Evolutionary conservation across 2,797 vertebrate species (phyloP).

Genomic region (Spinus olivaceus): DNA sequence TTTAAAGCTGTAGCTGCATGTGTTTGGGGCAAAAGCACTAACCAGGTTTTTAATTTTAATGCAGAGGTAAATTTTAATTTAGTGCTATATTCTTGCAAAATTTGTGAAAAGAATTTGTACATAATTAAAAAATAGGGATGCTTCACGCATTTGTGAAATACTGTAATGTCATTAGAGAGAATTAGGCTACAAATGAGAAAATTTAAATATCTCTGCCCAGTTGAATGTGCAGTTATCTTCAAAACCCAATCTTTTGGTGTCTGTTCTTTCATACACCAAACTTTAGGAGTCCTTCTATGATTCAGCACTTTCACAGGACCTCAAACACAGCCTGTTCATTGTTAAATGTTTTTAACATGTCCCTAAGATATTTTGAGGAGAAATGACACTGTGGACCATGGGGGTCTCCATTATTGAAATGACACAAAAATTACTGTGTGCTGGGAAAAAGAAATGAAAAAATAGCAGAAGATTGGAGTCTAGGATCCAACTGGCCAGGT

Average conservation of each 20-base stretch:
- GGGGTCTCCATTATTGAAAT: not conserved
- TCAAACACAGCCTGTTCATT: not conserved
- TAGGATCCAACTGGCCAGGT: not conserved
- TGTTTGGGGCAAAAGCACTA: not conserved
- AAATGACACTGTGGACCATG: not conserved
- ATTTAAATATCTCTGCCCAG: not conserved
- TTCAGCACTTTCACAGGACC: not conserved
- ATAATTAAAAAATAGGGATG: not conserved
- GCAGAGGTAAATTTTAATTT: not conserved
- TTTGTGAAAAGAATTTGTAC: not conserved
- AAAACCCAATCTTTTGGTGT: not conserved
- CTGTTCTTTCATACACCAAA: accelerated
- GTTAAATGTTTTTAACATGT: not conserved
- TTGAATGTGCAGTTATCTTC: not conserved
- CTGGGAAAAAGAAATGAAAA: not conserved
- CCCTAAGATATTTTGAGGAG: not conserved
- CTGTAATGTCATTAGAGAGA: not conserved
- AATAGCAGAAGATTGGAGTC: not conserved
- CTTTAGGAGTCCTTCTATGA: not conserved
- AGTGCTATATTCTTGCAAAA: not conserved
- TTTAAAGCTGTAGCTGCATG: not conserved
- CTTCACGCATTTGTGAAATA: not conserved
- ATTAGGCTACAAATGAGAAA: not conserved
- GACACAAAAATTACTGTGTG: not conserved
- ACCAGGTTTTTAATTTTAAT: not conserved